Base-by-base conservation (phyloP, 2,888 invertebrate species). In the Catocala nupta region DNA sequence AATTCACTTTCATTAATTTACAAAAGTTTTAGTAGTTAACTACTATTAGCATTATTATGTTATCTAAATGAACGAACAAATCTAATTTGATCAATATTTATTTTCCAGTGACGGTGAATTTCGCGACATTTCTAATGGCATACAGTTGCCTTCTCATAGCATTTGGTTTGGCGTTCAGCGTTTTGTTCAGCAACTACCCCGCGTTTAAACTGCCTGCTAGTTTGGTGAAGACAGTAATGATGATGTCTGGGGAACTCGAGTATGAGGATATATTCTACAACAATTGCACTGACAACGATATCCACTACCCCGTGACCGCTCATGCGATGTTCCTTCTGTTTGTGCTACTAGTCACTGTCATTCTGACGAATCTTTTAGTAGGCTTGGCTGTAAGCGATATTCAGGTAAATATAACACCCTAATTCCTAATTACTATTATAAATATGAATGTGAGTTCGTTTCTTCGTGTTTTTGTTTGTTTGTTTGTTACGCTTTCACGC, bases 201-300 rank as follows among this genome's bases (percentile, higher is more conserved):
- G 95, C 97, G 0, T 97, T 97, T 83, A 95, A 96, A 72, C 94
- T 97, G 3, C 92, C 95, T 0, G 94, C 95, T 57, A 95, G 96
- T 0, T 81, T 97, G 0, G 90, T 98, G 0, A 97, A 98, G 89
- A 97, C 97, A 0, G 95, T 98, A 11, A 96, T 97, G 78, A 98
- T 98, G 98, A 97, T 98, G 97, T 97, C 97, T 0, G 98, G 98
- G 0, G 98, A 98, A 86, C 85, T 98, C 54, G 97, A 97, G 84
- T 97, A 97, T 73, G 97, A 98, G 83, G 97, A 97, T 77, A 96
- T 97, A 69, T 98, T 97, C 84, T 97, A 96, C 75, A 94, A 92
- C 47, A 94, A 95, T 63, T 86, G 84, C 59, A 88, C 90, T 0
- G 88, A 88, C 45, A 86, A 91, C 0, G 88, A 91, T 50, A 94